Base-by-base conservation (phyloP, 2,797 vertebrate species). In the Onychomys arenicola region DNA sequence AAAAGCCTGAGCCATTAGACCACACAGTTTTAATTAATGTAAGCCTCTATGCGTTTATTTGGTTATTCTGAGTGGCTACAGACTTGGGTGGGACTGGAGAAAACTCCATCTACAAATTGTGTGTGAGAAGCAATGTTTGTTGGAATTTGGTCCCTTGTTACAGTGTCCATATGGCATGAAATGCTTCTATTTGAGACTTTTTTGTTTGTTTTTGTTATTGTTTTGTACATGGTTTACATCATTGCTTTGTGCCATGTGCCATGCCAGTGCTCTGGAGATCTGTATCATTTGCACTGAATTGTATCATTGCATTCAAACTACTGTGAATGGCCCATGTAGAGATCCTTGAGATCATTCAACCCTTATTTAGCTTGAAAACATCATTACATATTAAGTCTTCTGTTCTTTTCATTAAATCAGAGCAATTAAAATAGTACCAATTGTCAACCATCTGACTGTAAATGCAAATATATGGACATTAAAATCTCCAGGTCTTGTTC, bases 401-500 rank as follows among this genome's bases (percentile, higher is more conserved):
- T 43, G 78, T 17, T 95, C 63, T 94, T 93, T 49, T 93, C 69
- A 55, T 85, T 95, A 75, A 43, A 63, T 80, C 77, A 85, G 25
- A 2, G 16, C 27, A 95, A 40, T 84, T 84, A 82, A 88, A 95
- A 6, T 52, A 49, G 9, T 32, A 52, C 11, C 63, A 29, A 71
- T 94, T 77, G 73, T 32, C 37, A 95, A 77, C 55, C 21, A 1
- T 80, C 4, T 91, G 23, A 11, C 34, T 96, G 5, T 71, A 95
- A 94, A 83, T 43, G 65, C 23, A 69, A 57, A 91, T 9, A 87
- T 46, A 25, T 87, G 32, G 10, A 73, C 23, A 46, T 78, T 92
- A 69, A 93, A 86, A 78, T 94, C n/a, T 93, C 57, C 43, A 78
- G n/a, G 29, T 16, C 27, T 87, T 14, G n/a, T 19, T 96, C 23